Base-by-base conservation (phyloP, 2,888 invertebrate species). In the Gastracanthus pulcherrimus region DNA sequence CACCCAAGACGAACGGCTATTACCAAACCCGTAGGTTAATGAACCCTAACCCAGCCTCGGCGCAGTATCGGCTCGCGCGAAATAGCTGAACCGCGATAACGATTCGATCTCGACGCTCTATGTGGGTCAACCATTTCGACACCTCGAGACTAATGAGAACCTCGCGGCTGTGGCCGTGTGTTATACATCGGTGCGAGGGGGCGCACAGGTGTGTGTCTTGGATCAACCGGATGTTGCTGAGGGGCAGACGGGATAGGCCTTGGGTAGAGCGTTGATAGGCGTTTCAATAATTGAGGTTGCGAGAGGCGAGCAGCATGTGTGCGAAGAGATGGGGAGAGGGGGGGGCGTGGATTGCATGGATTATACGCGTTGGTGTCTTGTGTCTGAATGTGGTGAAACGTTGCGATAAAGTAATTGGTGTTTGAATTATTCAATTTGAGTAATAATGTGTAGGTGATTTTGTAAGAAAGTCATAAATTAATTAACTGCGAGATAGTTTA, bases 81-180 rank as follows among this genome's bases (percentile, higher is more conserved):
- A 29, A 26, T 38, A 58, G 3, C 51, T 38, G 36, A 23, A 34
- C 70, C 60, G 23, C 19, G 34, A 45, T 60, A 62, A 60, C 62
- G 9, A 31, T 19, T 62, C 45, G 51, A 75, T 71, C 13, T n/a
- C 58, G 23, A 7, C 19, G 7, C 26, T 26, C 4, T 55, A 74
- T 64, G 23, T 58, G 45, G 80, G 76, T 80, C 76, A 76, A 76
- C 70, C 70, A 81, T 66, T 81, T 81, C 62, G 71, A 58, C 80
- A 76, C 76, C 70, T 70, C 51, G 26, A n/a, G 55, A 71, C 76
- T 76, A 81, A 76, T 76, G 70, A 76, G 71, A 76, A 60, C 9
- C 70, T 51, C 34, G 36, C 36, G n/a, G 5, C 13, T 23, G 58
- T 19, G 41, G 5, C 26, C 13, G 4, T 4, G 29, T 60, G 31